A percentile compares a stretch with the other conserved stretches of the same genome.
Evolutionary conservation across 1,140 invertebrate species (phyloP).

Genomic region (Brachionus calyciflorus): DNA sequence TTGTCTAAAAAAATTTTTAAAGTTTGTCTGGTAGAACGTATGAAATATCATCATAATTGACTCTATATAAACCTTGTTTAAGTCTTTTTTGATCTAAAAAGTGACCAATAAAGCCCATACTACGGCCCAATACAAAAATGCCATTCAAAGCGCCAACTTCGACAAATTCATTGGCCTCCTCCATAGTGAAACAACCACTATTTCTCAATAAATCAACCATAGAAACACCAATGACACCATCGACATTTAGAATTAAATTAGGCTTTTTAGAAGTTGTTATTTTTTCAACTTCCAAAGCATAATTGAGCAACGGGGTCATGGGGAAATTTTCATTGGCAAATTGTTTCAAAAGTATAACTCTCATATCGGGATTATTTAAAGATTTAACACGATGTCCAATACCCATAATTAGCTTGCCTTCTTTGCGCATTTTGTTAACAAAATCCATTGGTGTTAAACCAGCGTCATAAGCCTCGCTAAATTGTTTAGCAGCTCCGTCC

Average conservation of each 20-base stretch:
- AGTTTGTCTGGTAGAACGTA: slow-evolving; percentile 81
- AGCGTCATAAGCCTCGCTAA: slow-evolving; percentile 88
- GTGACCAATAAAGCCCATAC: slow-evolving; percentile 98
- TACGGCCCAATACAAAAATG: slow-evolving; percentile 92
- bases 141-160: slow-evolving; percentile 97
- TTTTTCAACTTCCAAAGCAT: slow-evolving; percentile 95
- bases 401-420: slow-evolving; percentile 96
- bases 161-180: slow-evolving; percentile 96
- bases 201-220: slow-evolving; percentile 90
- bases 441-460: slow-evolving; percentile 95
- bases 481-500: slow-evolving; percentile 90
- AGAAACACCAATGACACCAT: slow-evolving; percentile 92
- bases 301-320: slow-evolving; percentile 82
- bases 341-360: slow-evolving; percentile 91
- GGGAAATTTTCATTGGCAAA: slow-evolving; percentile 91
- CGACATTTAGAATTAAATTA: slow-evolving; percentile 97
- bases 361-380: slow-evolving; percentile 96
- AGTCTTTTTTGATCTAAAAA: slow-evolving; percentile 96
- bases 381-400: slow-evolving; percentile 98
- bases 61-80: slow-evolving; percentile 96
- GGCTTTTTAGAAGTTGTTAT: slow-evolving; percentile 84
- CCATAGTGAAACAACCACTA: slow-evolving; percentile 74
- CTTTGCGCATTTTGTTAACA: slow-evolving; percentile 93
- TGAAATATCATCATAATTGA: slow-evolving; percentile 99
- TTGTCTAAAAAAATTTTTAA: background rate